phyloP scores from a whole-genome alignment of 2,797 vertebrate species.

The Amniataba percoides region DNA sequence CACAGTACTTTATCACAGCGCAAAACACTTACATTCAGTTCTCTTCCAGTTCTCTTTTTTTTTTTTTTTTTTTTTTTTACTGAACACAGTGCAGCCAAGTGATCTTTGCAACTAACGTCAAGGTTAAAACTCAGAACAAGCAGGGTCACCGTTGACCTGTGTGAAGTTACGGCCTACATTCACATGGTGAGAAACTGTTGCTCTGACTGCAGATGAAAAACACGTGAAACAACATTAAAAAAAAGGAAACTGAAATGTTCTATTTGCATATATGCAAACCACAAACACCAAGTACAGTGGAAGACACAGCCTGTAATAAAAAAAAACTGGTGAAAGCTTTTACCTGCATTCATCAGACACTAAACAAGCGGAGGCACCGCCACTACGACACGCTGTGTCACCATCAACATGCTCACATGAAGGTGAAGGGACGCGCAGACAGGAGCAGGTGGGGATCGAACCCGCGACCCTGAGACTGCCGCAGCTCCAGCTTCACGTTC shows the following conservation, averaged over 20 bases:
- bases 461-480: not conserved
- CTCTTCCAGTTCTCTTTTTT: no score
- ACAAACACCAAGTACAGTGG: not conserved
- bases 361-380: not conserved
- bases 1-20: no score
- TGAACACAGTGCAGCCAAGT: not conserved
- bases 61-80: no score
- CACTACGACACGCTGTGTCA: not conserved
- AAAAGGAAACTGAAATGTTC: no score
- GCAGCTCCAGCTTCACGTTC: not conserved
- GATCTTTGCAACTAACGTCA: not conserved
- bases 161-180: not conserved
- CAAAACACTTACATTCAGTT: no score
- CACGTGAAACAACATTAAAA: no score
- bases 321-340: not conserved
- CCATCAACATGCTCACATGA: not conserved
- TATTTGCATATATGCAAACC: no score
- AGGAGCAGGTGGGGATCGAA: not conserved
- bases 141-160: not conserved
- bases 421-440: not conserved
- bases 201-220: no score
- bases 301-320: not conserved
- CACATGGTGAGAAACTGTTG: not conserved
- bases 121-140: conserved; percentile 9
- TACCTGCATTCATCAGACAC: not conserved